These are phyloP conservation scores for Dryomyza anilis DNA, from an alignment of 2,888 invertebrate species.

Conservation along the genomic window DNA sequence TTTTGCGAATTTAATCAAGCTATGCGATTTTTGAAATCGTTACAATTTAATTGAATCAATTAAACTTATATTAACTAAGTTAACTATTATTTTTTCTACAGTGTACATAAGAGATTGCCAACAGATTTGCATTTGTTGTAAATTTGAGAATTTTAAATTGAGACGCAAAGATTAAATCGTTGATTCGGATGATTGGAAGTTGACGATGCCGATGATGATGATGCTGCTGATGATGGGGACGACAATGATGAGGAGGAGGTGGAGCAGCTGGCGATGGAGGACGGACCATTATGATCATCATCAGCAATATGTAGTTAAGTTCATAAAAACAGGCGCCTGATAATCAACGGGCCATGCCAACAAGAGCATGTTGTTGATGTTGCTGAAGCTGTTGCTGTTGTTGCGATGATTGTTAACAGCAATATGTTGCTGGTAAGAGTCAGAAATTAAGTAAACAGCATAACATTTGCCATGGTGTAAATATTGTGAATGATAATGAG, in stretches of 20 bases:
- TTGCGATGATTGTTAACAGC: too few relatives aligned
- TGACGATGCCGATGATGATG: neutral
- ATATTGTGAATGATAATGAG: slow-evolving; percentile 27
- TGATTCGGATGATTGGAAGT: slow-evolving; percentile 11
- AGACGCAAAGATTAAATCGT: neutral
- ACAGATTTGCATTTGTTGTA: slow-evolving; percentile 21
- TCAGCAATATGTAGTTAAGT: too few relatives aligned
- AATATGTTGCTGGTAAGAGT: slow-evolving; percentile 1
- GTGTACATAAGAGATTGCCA: slow-evolving; percentile 5
- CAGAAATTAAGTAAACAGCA: slow-evolving; percentile 18
- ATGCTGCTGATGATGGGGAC: neutral
- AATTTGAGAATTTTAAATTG: neutral
- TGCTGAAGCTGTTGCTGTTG: too few relatives aligned
- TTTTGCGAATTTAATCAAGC: too few relatives aligned
- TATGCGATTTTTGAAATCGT: too few relatives aligned
- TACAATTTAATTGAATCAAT: too few relatives aligned
- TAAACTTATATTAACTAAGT: too few relatives aligned
- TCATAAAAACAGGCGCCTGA: too few relatives aligned
- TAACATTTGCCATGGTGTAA: slow-evolving; percentile 19
- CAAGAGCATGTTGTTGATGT: slow-evolving; percentile 17
- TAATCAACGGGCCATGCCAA: neutral
- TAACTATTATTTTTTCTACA: too few relatives aligned
- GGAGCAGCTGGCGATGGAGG: too few relatives aligned
- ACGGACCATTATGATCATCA: too few relatives aligned
- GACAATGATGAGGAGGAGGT: too few relatives aligned